Evolutionary conservation across 2,113 vertebrate genomes (phyloP), one percentile per base, ranked within the genome.

Genomic region (Eira barbara): DNA sequence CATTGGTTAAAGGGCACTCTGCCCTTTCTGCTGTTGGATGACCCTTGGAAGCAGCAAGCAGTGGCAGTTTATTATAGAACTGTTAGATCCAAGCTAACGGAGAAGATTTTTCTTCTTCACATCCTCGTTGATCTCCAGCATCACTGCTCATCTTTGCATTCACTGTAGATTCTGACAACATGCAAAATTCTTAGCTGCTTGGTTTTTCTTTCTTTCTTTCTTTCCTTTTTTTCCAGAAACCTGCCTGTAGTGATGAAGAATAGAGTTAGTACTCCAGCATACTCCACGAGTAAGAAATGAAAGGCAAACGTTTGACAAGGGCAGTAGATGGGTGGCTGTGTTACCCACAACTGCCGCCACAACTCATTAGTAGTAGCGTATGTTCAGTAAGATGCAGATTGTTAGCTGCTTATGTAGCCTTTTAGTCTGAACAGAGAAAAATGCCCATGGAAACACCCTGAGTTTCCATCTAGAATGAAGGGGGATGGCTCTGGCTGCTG

Each of bases 361-460:
- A 45, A 47, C 59, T 97, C 34, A 92, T 97, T 92, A 89, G 71
- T 34, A 97, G 79, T 2, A 95, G 52, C 14, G 71, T 96, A 61
- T 69, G 2, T 96, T 89, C 3, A 0, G 7, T 57, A 94, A 84
- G 95, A 91, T 52, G 86, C 63, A 82, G 29, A 31, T 7, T 84
- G 36, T 84, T 83, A 79, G 92, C 55, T 59, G 6, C 42, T 93
- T n/a, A 31, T 71, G 31, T 81, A 69, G 82, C 45, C 65, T 97
- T 97, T 96, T 97, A 59, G 89, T 97, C 36, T 95, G 71, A 92
- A 98, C 80, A 80, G 57, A 92, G 97, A 45, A 45, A 90, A 89
- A 74, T 74, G 39, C 18, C 80, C 14, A 0, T 57, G 65, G 52
- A 91, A 73, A 79, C 25, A 25, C 39, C 17, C 49, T 65, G 65